Conservation (phyloP, 2,888 invertebrate genomes). For the Gordius sp. region DNA sequence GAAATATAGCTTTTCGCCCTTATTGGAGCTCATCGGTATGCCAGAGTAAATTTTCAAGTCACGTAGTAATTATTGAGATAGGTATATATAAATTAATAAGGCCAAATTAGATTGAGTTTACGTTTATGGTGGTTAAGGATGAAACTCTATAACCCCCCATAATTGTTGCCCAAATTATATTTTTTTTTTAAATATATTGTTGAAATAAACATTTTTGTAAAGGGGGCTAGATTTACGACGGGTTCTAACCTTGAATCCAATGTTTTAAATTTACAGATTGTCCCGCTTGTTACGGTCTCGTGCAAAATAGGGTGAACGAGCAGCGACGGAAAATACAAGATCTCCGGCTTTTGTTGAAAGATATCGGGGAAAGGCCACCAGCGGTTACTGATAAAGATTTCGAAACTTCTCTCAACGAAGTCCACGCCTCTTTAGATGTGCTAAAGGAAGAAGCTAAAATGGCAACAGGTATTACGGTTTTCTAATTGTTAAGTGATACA, state of each 20-base stretch:
- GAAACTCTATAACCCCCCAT: too few relatives aligned
- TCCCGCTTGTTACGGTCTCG: conserved; percentile 74
- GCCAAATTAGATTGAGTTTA: too few relatives aligned
- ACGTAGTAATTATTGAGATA: too few relatives aligned
- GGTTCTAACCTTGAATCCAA: conserved; percentile 19
- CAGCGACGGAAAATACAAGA: conserved; percentile 47
- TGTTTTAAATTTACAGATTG: conserved; percentile 48
- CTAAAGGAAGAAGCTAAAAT: conserved; percentile 49
- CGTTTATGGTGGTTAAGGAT: too few relatives aligned
- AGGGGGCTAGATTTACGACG: conserved; percentile 23
- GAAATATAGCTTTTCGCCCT: too few relatives aligned
- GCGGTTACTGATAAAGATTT: conserved; percentile 70
- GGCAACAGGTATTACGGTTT: conserved; percentile 34
- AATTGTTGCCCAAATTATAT: too few relatives aligned
- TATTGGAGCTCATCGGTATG: too few relatives aligned
- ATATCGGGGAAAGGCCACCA: conserved; percentile 71
- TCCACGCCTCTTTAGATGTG: conserved; percentile 46
- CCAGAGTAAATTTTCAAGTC: too few relatives aligned
- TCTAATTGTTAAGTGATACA: neutral
- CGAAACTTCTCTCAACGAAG: conserved; percentile 48
- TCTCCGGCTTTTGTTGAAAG: conserved; percentile 46
- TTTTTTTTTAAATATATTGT: too few relatives aligned
- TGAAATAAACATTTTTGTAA: neutral
- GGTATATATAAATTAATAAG: too few relatives aligned
- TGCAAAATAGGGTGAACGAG: conserved; percentile 52